Conservation (phyloP, 2,113 vertebrate species). For the Pseudolaguvia tuberculata region DNA sequence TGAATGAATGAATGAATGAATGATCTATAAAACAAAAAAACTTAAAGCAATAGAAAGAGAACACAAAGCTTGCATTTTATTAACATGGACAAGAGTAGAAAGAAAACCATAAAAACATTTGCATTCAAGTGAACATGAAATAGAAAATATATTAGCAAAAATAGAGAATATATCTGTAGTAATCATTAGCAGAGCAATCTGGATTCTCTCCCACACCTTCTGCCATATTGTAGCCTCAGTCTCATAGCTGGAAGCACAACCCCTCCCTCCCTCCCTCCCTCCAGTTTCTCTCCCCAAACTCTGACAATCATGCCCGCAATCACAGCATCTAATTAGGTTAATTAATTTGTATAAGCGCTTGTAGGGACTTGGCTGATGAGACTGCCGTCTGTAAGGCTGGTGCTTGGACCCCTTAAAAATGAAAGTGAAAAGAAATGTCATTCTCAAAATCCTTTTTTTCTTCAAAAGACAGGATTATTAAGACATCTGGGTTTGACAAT, state of each 20-base stretch:
- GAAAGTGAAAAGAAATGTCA: constrained; percentile 38
- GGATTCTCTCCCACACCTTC: constrained; percentile 93
- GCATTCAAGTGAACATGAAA: not conserved
- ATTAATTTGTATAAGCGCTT: constrained; percentile 99
- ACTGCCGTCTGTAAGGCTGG: constrained; percentile 87
- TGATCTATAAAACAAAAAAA: too few relatives aligned
- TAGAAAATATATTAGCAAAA: not conserved
- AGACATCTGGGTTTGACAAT: constrained; percentile 55
- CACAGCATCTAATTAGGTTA: constrained; percentile 99
- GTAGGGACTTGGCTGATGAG: constrained; percentile 98
- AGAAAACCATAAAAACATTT: too few relatives aligned
- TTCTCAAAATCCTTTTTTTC: constrained; percentile 38
- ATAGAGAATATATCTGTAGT: constrained; percentile 29
- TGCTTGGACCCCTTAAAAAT: constrained; percentile 69
- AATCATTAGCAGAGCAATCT: constrained; percentile 90
- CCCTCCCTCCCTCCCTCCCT: constrained; percentile 69
- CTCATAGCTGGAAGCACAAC: constrained; percentile 88
- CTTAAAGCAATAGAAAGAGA: not conserved
- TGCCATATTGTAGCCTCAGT: constrained; percentile 87
- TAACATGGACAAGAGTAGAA: not conserved
- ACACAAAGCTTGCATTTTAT: not conserved
- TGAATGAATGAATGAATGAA: too few relatives aligned
- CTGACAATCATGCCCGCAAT: constrained; percentile 98
- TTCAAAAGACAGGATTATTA: constrained; percentile 57
- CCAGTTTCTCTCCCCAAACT: constrained; percentile 72